A percentile compares a stretch with the other conserved stretches of the same genome.
phyloP scores from a whole-genome alignment of 2,113 vertebrate genomes.

The Dolichotis patagonum region DNA sequence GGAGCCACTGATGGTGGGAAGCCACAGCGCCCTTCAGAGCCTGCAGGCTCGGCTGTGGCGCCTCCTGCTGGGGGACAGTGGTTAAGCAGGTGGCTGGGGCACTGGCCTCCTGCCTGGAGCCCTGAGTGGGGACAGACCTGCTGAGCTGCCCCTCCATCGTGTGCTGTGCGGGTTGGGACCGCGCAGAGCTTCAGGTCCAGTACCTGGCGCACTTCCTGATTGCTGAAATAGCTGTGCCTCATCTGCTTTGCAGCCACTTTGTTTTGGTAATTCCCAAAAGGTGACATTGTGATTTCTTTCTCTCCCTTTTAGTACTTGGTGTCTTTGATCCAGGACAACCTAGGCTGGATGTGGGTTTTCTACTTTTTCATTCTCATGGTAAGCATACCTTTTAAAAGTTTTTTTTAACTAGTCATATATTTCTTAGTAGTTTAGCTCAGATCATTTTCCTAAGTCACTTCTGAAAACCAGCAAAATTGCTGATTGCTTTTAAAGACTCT shows the following conservation, averaged over 20 bases:
- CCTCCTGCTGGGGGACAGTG: not conserved
- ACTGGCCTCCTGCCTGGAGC: not conserved
- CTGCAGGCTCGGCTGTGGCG: not conserved
- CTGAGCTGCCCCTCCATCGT: rapidly evolving
- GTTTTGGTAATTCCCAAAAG: not conserved
- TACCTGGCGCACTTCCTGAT: not conserved
- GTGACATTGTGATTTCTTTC: not conserved
- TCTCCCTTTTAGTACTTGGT: slow-evolving; percentile 92
- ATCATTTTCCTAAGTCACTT: slow-evolving; percentile 30
- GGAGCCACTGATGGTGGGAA: not conserved
- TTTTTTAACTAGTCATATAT: not conserved
- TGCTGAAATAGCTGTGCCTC: not conserved
- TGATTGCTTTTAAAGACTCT: slow-evolving; percentile 33
- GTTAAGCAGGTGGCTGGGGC: not conserved
- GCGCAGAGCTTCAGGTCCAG: not conserved
- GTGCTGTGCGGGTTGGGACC: not conserved
- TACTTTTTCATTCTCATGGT: slow-evolving; percentile 99
- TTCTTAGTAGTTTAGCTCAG: slow-evolving; percentile 35
- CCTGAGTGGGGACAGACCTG: not conserved
- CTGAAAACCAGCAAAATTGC: slow-evolving; percentile 35
- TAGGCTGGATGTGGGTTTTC: slow-evolving; percentile 96
- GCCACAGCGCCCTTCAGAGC: not conserved
- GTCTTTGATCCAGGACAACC: slow-evolving; percentile 94
- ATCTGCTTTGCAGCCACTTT: not conserved
- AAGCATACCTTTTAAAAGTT: slow-evolving; percentile 78